These are phyloP conservation scores for Polyergus mexicanus DNA, from an alignment of 1,140 invertebrate species.

Conservation along the genomic window DNA sequence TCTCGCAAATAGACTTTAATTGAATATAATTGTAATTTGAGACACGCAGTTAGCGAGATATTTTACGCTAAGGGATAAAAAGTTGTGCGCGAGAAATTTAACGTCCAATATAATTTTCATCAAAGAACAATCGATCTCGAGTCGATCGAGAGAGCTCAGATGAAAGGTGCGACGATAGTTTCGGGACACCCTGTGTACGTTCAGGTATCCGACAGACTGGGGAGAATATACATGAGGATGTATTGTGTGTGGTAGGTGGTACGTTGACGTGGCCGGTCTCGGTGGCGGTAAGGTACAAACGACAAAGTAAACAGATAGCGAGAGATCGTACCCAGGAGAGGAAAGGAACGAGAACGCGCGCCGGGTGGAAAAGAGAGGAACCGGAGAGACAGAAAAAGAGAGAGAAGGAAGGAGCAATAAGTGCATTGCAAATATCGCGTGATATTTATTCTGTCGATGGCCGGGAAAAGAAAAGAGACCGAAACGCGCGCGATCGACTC, in stretches of 20 bases:
- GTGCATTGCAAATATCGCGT: slow-evolving; percentile 74
- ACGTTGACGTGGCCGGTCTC: slow-evolving; percentile 49
- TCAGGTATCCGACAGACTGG: not conserved
- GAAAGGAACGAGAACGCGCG: slow-evolving; percentile 1
- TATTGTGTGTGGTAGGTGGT: slow-evolving; percentile 23
- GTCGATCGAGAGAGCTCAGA: not conserved
- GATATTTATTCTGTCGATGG: slow-evolving; percentile 71
- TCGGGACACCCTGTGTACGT: not conserved
- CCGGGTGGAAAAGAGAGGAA: slow-evolving; percentile 13
- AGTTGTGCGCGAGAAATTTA: not conserved
- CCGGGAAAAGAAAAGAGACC: slow-evolving; percentile 46
- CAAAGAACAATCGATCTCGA: not conserved
- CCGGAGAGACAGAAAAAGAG: not conserved
- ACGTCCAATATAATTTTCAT: not conserved
- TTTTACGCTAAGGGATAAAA: not conserved
- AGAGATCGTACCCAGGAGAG: slow-evolving; percentile 23
- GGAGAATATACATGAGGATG: slow-evolving; percentile 37
- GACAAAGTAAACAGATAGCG: slow-evolving; percentile 46
- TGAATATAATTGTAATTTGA: not conserved
- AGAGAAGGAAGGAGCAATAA: slow-evolving; percentile 30
- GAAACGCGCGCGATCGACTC: slow-evolving; percentile 60
- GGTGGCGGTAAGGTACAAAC: slow-evolving; percentile 58
- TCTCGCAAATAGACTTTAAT: not conserved
- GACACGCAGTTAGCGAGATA: not conserved
- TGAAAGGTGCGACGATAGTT: not conserved